These are phyloP conservation scores for Epirrhoe alternata DNA, from an alignment of 2,888 invertebrate species.

Conservation along the genomic window DNA sequence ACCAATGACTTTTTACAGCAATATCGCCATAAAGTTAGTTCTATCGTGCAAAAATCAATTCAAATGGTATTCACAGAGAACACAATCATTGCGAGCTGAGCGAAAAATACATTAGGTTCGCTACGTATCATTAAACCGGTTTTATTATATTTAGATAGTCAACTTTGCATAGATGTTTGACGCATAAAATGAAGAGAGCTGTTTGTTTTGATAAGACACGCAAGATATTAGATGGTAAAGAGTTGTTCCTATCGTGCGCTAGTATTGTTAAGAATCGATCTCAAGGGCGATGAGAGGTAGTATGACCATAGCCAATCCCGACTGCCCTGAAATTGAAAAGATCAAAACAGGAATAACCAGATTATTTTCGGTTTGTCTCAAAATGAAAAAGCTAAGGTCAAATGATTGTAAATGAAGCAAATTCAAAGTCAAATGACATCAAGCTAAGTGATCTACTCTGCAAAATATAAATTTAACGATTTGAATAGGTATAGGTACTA, in stretches of 20 bases:
- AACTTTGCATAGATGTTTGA: slow-evolving; percentile 16
- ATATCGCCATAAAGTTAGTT: neutral
- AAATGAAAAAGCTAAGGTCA: neutral
- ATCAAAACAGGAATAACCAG: slow-evolving; percentile 8
- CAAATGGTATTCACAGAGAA: slow-evolving; percentile 5
- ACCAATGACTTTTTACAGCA: neutral
- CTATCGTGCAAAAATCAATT: slow-evolving; percentile 1
- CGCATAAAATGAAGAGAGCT: slow-evolving; percentile 7
- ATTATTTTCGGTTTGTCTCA: neutral
- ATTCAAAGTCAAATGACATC: neutral
- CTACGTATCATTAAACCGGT: slow-evolving; percentile 17
- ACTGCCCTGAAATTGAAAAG: neutral
- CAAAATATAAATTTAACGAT: too few relatives aligned
- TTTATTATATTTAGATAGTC: slow-evolving; percentile 21
- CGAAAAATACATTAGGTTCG: slow-evolving; percentile 12
- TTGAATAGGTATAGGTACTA: neutral
- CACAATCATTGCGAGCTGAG: neutral
- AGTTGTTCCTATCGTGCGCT: neutral
- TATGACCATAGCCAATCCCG: neutral
- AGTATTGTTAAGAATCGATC: neutral
- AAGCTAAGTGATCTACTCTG: too few relatives aligned
- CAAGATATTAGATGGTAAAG: slow-evolving; percentile 6
- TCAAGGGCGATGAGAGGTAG: slow-evolving; percentile 1
- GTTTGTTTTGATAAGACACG: slow-evolving; percentile 18
- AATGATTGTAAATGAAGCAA: neutral